Evolutionary conservation across 2,113 vertebrate species (phyloP).

Genomic region (Probosciger aterrimus): DNA sequence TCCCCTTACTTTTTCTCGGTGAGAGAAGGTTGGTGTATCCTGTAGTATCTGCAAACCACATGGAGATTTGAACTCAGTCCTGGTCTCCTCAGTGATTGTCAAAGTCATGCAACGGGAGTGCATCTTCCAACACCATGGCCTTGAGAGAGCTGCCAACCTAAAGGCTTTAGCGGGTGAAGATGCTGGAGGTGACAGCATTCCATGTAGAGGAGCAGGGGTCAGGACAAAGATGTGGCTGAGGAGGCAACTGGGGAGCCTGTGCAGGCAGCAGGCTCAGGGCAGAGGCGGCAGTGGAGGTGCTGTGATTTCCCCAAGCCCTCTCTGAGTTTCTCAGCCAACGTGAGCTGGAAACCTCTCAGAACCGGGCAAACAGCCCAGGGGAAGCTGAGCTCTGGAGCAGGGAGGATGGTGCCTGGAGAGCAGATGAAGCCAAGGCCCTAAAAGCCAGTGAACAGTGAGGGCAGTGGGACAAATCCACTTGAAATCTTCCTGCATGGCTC

Average conservation of each 20-base stretch:
- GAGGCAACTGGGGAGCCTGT: background rate
- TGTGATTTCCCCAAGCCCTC: background rate
- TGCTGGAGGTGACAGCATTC: background rate
- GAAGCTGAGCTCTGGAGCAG: background rate
- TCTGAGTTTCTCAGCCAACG: background rate
- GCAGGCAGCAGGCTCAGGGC: background rate
- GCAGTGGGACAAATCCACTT: background rate
- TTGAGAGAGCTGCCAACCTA: background rate
- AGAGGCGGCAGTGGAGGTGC: background rate
- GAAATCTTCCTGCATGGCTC: background rate
- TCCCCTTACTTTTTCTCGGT: background rate
- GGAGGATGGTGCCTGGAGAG: background rate
- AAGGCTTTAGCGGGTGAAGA: background rate
- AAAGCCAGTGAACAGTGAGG: background rate
- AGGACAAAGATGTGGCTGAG: background rate
- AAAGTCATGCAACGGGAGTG: background rate
- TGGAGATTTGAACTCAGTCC: background rate
- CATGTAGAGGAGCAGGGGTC: background rate
- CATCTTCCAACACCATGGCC: background rate
- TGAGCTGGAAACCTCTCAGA: background rate
- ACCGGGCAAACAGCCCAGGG: background rate
- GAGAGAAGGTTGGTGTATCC: background rate
- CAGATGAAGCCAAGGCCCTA: background rate
- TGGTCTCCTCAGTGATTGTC: background rate
- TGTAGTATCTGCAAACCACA: background rate